A percentile compares a stretch with the other conserved stretches of the same genome.
phyloP scores from a whole-genome alignment of 2,888 invertebrate genomes.

The Dryobota labecula region DNA sequence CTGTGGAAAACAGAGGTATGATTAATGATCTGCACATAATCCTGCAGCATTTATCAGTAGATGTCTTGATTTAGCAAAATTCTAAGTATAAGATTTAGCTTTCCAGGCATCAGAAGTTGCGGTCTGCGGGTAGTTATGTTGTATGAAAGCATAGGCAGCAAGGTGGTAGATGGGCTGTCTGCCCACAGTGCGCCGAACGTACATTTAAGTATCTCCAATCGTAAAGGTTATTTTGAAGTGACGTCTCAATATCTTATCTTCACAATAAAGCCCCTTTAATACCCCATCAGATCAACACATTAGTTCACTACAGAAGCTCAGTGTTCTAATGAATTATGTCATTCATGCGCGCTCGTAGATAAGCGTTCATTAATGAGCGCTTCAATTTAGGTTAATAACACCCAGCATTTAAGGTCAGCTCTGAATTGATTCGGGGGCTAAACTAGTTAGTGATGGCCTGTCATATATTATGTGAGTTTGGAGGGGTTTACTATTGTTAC shows the following conservation, averaged over 20 bases:
- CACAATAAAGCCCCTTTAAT: slow-evolving; percentile 35
- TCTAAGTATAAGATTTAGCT: neutral
- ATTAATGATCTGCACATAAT: neutral
- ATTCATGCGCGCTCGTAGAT: slow-evolving; percentile 54
- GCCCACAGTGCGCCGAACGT: neutral
- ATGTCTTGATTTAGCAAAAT: neutral
- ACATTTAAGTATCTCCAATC: neutral
- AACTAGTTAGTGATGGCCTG: slow-evolving; percentile 35
- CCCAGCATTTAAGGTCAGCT: slow-evolving; percentile 50
- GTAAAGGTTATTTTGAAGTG: neutral
- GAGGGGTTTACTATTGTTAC: neutral
- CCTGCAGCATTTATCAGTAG: neutral
- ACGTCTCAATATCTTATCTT: slow-evolving; percentile 6
- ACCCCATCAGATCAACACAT: slow-evolving; percentile 33
- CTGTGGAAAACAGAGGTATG: neutral
- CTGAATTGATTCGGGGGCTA: slow-evolving; percentile 59
- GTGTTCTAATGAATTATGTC: slow-evolving; percentile 64
- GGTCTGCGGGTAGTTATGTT: neutral
- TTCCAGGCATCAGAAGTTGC: neutral
- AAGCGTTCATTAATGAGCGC: slow-evolving; percentile 62
- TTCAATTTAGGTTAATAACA: slow-evolving; percentile 67
- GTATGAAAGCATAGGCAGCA: neutral
- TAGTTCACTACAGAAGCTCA: slow-evolving; percentile 32
- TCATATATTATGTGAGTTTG: neutral
- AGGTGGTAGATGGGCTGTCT: neutral